Conservation (phyloP, 37 sponge, comb jelly and placozoan genomes). For the Halisarca cf. caerulea region DNA sequence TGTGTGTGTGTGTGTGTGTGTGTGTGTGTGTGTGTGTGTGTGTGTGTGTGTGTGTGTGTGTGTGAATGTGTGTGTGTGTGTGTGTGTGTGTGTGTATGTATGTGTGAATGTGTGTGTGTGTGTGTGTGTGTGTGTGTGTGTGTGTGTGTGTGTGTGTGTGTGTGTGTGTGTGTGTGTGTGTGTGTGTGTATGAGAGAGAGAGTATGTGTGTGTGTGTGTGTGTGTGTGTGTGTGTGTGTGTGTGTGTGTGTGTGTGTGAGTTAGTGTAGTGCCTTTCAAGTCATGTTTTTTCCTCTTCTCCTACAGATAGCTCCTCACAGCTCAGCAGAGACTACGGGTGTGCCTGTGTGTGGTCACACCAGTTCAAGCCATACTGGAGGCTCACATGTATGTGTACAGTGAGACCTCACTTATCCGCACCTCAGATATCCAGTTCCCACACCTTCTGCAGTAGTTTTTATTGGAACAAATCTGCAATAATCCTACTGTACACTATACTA, state of each 20-base stretch:
- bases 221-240: too few relatives aligned
- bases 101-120: too few relatives aligned
- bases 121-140: too few relatives aligned
- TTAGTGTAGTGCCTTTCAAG: not conserved
- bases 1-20: not conserved
- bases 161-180: too few relatives aligned
- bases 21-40: not conserved
- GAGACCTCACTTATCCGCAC: not conserved
- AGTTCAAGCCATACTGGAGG: constrained; percentile 76
- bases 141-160: too few relatives aligned
- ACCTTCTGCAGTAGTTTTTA: too few relatives aligned
- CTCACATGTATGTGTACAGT: constrained; percentile 45
- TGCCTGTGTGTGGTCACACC: constrained; percentile 21
- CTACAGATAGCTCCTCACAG: not conserved
- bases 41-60: not conserved
- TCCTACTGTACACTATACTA: not conserved
- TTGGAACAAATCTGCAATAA: not conserved
- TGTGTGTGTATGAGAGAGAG: too few relatives aligned
- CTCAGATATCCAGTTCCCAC: too few relatives aligned
- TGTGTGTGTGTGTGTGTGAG: too few relatives aligned
- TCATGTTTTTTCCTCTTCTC: not conserved
- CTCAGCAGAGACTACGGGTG: constrained; percentile 52
- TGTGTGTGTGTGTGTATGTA: not conserved
- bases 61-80: not conserved
- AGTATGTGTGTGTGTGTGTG: too few relatives aligned